A percentile compares a stretch with the other conserved stretches of the same genome.
phyloP scores from a whole-genome alignment of 2,888 invertebrate genomes.

The Stratiomys singularior region DNA sequence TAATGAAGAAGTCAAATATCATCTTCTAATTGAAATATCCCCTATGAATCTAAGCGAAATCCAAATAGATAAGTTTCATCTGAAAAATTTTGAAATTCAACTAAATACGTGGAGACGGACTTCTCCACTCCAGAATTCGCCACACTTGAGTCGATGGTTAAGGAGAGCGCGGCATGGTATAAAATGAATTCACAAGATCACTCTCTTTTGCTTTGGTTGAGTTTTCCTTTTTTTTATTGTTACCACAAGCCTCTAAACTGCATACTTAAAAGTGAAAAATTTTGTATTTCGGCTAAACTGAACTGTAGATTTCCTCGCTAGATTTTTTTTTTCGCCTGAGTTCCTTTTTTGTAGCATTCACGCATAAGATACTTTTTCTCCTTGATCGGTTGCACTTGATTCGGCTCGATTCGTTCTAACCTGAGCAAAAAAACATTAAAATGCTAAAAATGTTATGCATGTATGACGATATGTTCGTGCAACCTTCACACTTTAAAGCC shows the following conservation, averaged over 20 bases:
- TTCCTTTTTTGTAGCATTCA: neutral
- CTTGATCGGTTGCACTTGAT: neutral
- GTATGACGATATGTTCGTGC: neutral
- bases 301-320: slow-evolving; percentile 33
- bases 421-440: neutral
- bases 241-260: slow-evolving; percentile 2
- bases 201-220: too few species aligned
- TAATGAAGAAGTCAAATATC: slow-evolving; percentile 12
- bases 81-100: neutral
- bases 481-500: slow-evolving; percentile 42
- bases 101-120: neutral
- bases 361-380: neutral
- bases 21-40: slow-evolving; percentile 20
- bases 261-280: slow-evolving; percentile 23
- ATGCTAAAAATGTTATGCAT: neutral
- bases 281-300: neutral
- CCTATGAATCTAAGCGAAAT: slow-evolving; percentile 5
- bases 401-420: neutral
- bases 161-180: neutral
- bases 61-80: neutral
- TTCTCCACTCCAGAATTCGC: slow-evolving; percentile 15
- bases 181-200: too few species aligned
- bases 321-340: too few species aligned
- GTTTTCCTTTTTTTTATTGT: neutral
- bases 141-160: neutral